Conservation (phyloP, 2,888 invertebrate species). For the Sinohyriopsis cumingii region DNA sequence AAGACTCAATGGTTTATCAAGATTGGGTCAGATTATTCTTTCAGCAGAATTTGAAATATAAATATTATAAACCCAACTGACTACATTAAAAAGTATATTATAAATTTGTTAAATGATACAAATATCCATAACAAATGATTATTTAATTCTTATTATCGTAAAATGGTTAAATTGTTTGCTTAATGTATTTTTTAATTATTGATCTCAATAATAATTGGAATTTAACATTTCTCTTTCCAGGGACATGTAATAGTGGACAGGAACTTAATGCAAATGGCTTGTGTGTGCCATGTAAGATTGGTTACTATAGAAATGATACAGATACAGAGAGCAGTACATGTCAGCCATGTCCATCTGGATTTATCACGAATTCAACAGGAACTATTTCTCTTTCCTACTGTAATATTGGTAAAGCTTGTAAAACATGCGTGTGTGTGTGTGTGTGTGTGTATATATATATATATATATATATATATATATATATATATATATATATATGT, state of each 20-base stretch:
- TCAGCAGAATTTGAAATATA: too few relatives aligned
- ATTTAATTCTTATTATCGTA: background rate
- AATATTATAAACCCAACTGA: too few relatives aligned
- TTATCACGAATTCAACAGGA: slow-evolving; percentile 87
- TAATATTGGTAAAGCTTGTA: slow-evolving; percentile 33
- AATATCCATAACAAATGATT: background rate
- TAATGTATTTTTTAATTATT: background rate
- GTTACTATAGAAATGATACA: slow-evolving; percentile 36
- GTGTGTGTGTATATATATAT: too few relatives aligned
- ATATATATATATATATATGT: too few relatives aligned
- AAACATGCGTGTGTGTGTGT: too few relatives aligned
- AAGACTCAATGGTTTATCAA: too few relatives aligned
- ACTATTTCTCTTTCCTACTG: slow-evolving; percentile 80
- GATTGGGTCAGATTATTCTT: too few relatives aligned
- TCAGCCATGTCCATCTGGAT: slow-evolving; percentile 78
- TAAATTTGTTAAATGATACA: too few relatives aligned
- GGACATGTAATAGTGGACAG: slow-evolving; percentile 42
- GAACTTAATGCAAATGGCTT: slow-evolving; percentile 83
- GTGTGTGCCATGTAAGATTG: slow-evolving; percentile 80
- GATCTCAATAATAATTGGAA: background rate
- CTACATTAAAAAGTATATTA: too few relatives aligned
- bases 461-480: too few relatives aligned
- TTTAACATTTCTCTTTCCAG: slow-evolving; percentile 21
- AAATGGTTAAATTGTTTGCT: background rate
- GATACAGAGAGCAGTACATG: slow-evolving; percentile 25